Base-by-base conservation (phyloP, 2,888 invertebrate genomes). In the Patella pellucida region DNA sequence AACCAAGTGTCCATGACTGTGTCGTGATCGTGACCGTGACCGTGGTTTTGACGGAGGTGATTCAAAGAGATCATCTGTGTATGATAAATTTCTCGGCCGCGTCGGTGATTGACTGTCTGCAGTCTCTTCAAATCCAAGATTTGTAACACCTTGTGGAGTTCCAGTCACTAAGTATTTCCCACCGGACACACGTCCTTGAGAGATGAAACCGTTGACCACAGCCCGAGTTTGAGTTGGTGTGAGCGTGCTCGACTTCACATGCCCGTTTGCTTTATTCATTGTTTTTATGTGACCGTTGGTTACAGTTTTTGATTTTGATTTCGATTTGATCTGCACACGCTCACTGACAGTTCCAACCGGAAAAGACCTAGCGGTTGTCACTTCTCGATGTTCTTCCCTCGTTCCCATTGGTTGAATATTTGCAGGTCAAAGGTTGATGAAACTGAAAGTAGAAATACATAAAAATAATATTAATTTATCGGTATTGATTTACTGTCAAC, bases 321-420 rank as follows among this genome's bases (percentile, higher is more conserved):
- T 19, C 11, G 62, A 62, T 5, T 23, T 19, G 19, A 62, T 62
- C 23, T 62, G 62, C 19, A 62, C n/a, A 11, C 62, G 19, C 2
- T 62, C 62, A 23, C 62, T 62, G 19, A 62, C 62, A 62, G 62
- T 62, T 12, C 62, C 62, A 11, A 62, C 62, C 4, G 62, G 62
- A 19, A 62, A 14, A 12, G 62, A 62, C 4, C 19, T 62, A 23
- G 62, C 23, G 19, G 41, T 41, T 41, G 41, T 41, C 9, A 41
- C 41, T 41, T 41, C 41, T 41, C 41, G 41, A 7, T 41, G 7
- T 9, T 41, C 41, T 41, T 41, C 41, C 41, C 41, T 41, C 9
- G 41, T 41, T 41, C 41, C 41, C 41, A 41, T 41, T 41, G 41
- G 41, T 41, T 7, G 9, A 41, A 41, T 41, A 41, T 41, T 9